A percentile compares a stretch with the other conserved stretches of the same genome.
These are phyloP conservation scores for Lepidurus apus DNA, from an alignment of 1,140 invertebrate genomes.

Conservation along the genomic window DNA sequence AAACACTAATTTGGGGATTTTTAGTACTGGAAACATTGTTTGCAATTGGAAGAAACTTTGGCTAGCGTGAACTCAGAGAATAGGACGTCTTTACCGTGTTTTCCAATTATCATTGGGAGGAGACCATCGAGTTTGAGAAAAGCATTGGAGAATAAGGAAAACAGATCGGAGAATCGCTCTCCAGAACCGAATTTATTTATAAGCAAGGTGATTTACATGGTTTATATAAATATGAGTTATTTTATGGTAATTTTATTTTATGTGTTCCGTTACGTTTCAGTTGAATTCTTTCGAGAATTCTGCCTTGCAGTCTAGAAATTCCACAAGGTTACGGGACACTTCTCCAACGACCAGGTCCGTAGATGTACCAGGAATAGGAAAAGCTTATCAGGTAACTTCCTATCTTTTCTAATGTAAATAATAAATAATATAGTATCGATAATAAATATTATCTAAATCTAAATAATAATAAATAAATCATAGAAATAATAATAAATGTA, in stretches of 20 bases:
- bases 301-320: background rate
- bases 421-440: background rate
- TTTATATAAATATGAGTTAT: background rate
- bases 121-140: background rate
- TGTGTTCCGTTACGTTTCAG: background rate
- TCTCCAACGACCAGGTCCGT: conserved; percentile 2
- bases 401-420: background rate
- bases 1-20: background rate
- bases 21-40: conserved; percentile 6
- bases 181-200: background rate
- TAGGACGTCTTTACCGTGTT: background rate
- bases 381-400: conserved; percentile 22
- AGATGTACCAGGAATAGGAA: conserved; percentile 3
- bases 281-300: conserved; percentile 10
- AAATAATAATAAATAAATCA: background rate
- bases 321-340: background rate
- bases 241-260: background rate
- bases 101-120: background rate
- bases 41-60: background rate
- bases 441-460: background rate
- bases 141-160: conserved; percentile 5
- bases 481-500: background rate
- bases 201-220: background rate
- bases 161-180: background rate
- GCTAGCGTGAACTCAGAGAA: background rate